Evolutionary conservation across 2,888 invertebrate genomes (phyloP), one percentile per base, ranked within the genome.

Genomic region (Tenthredo notha): DNA sequence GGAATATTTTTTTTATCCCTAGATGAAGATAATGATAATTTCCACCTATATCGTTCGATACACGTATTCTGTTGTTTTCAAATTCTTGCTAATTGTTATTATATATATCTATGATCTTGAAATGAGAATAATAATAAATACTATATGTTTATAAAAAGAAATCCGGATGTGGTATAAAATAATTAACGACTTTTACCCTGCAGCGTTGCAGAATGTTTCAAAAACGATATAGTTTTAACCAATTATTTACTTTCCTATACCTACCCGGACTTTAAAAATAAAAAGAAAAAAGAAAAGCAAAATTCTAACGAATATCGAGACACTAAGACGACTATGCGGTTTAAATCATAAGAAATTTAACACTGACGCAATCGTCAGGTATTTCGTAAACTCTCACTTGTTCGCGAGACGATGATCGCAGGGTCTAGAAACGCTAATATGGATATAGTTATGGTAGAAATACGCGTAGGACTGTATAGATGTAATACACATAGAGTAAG

Each of bases 351-450:
- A 61, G 61, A 25, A 61, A 61, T 61, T 61, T 12, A 61, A 12
- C 61, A 61, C 25, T 61, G 61, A 61, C 61, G 61, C 25, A 61
- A 61, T 5, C 25, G 0, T 15, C 12, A 47, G 47, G 47, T 4
- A 25, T 61, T 61, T 61, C 61, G 61, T 61, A 61, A 61, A 61
- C 61, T 61, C 61, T 61, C 61, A 61, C 61, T 61, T 4, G 61
- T 25, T 9, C 10, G 61, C 10, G 25, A 61, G 25, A 61, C 61
- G 61, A 58, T 58, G 58, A 61, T 25, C 61, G 37, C 37, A 21
- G 25, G 25, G 61, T 61, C 25, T 21, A 25, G 25, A 21, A 25
- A 18, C 61, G 25, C 61, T 21, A 25, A 25, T 21, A 25, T 25
- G 25, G 12, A 12, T 25, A 7, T 25, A 7, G 61, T 61, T 61